These are phyloP conservation scores for Eulithis prunata DNA, from an alignment of 2,888 invertebrate species.

Conservation along the genomic window DNA sequence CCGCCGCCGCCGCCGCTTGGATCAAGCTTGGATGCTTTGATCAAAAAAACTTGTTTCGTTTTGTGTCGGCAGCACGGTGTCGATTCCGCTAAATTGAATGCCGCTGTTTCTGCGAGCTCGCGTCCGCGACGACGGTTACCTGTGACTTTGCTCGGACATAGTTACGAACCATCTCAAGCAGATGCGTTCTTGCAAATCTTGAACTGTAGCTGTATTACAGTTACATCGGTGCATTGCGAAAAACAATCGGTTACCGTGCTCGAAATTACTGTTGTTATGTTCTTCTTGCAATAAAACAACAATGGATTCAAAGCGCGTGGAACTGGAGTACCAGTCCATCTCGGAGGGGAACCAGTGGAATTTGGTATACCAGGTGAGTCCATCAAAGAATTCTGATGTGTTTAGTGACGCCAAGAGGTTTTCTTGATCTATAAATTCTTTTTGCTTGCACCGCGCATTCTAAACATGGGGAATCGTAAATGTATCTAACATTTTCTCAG, in stretches of 20 bases:
- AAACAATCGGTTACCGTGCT: constrained; percentile 16
- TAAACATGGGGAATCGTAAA: neutral
- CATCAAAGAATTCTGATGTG: constrained; percentile 8
- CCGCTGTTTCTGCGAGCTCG: constrained; percentile 7
- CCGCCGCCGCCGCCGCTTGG: too few relatives aligned
- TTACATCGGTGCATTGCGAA: constrained; percentile 17
- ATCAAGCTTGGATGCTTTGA: too few relatives aligned
- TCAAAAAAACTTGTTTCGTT: constrained; percentile 9
- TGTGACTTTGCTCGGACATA: constrained; percentile 4
- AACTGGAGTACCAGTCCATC: constrained; percentile 89
- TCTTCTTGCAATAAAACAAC: constrained; percentile 38
- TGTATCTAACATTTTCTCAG: constrained; percentile 5
- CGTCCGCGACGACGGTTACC: constrained; percentile 9
- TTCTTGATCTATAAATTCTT: neutral
- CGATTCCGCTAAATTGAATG: constrained; percentile 15
- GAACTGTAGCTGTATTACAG: constrained; percentile 5
- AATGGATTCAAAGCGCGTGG: constrained; percentile 72
- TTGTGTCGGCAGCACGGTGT: constrained; percentile 5
- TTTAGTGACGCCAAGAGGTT: constrained; percentile 20
- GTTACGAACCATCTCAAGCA: neutral
- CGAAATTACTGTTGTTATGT: constrained; percentile 20
- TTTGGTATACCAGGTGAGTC: constrained; percentile 87
- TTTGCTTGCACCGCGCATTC: neutral
- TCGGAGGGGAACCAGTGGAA: constrained; percentile 89
- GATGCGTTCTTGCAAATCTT: constrained; percentile 6